Percentiles rank a stretch among this genome's conserved stretches.
phyloP scores from a whole-genome alignment of 2,113 vertebrate species.

The Podocnemis expansa region DNA sequence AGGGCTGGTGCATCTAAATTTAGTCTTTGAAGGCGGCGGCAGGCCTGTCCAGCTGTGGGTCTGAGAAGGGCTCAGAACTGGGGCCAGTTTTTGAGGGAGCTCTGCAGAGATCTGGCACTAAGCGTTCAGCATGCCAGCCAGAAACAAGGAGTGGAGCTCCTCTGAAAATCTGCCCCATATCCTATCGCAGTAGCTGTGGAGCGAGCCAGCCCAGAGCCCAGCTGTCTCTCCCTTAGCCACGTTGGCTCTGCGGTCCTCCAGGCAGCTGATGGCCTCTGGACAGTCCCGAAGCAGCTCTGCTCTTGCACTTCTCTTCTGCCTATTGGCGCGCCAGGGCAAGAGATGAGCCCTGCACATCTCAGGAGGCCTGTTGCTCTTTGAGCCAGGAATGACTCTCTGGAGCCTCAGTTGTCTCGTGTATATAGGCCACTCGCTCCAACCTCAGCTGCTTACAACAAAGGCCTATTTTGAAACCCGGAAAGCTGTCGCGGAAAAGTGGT shows the following conservation, averaged over 20 bases:
- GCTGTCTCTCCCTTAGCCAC: not conserved
- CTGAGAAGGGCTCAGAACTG: not conserved
- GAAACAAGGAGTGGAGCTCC: not conserved
- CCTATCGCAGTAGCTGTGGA: not conserved
- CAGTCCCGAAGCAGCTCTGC: not conserved
- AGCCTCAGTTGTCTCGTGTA: not conserved
- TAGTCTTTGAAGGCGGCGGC: not conserved
- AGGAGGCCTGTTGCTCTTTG: too few species aligned
- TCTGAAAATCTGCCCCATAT: not conserved
- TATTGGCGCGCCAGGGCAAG: too few species aligned
- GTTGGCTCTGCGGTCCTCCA: not conserved
- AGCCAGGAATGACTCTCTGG: not conserved
- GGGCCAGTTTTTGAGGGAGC: not conserved
- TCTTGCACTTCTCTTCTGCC: not conserved
- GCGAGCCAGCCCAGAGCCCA: not conserved
- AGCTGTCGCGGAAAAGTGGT: not conserved
- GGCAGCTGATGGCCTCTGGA: not conserved
- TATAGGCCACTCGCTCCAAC: not conserved
- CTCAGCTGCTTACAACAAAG: too few species aligned
- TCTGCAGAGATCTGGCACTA: not conserved
- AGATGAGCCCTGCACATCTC: not conserved
- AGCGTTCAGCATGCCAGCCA: not conserved
- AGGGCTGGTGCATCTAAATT: too few species aligned
- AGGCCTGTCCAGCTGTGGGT: not conserved
- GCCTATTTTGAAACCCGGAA: not conserved